Evolutionary conservation across 2,888 invertebrate species (phyloP), one percentile per base, ranked within the genome.

Genomic region (Nudaria mundana): DNA sequence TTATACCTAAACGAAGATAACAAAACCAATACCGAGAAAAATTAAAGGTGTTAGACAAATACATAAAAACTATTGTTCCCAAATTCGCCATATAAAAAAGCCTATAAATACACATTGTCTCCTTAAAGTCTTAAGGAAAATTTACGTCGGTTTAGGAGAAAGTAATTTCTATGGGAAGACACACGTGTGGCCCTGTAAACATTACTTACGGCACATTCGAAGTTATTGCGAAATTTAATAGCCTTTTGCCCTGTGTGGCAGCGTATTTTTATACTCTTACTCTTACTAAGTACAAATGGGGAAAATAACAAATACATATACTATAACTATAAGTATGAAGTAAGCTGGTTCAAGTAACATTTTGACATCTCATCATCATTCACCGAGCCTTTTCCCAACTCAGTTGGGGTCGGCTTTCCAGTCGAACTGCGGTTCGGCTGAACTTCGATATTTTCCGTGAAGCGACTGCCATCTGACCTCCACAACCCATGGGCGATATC

Each of bases 111-210:
- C 6, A 15, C 30, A 40, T 50, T 40, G 25, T 36, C 29, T n/a
- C n/a, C 35, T 44, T 43, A 43, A 50, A 28, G 55, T 40, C 25
- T 38, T 34, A 34, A 24, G 34, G 36, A 28, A 34, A 43, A 49
- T 46, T 40, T 38, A 46, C 45, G 31, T 45, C 13, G 13, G n/a
- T 23, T 31, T 15, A 10, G 24, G 29, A 25, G 18, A 30, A 40
- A 38, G 38, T 48, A 44, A 51, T 52, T 54, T 46, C 47, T 38
- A 49, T 42, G 48, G 46, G 55, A 44, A 33, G 30, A 41, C 39
- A 48, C 51, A 49, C 30, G 41, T 42, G 55, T 50, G 50, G 37
- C 52, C 12, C 16, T 20, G 35, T 24, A 51, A 44, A 37, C 23
- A 31, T 26, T n/a, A 30, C 41, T 37, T 37, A 38, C 16, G 33